phyloP scores from a whole-genome alignment of 2,113 vertebrate species.

The Condylura cristata region DNA sequence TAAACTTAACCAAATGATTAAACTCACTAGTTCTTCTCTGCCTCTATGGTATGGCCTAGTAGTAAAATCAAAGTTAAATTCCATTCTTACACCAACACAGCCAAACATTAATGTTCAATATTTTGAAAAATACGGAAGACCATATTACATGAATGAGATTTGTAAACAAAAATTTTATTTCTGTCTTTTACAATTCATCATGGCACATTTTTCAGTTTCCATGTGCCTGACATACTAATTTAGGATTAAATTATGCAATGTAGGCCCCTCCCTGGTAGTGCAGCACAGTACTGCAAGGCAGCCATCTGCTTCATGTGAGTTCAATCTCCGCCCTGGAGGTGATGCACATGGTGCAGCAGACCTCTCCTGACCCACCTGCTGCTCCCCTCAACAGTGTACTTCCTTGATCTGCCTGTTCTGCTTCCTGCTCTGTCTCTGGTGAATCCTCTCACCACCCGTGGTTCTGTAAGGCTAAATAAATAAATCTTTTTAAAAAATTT shows the following conservation, averaged over 20 bases:
- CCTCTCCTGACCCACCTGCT: no score
- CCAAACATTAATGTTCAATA: not conserved
- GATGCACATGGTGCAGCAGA: no score
- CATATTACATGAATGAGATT: not conserved
- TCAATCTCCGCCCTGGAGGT: no score
- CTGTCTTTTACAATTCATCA: not conserved
- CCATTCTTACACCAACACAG: constrained; percentile 4
- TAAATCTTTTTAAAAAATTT: no score
- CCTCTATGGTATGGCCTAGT: not conserved
- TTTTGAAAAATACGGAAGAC: not conserved
- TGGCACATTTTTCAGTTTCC: not conserved
- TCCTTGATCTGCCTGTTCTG: no score
- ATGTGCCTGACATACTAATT: not conserved
- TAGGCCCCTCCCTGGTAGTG: no score
- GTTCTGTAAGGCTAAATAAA: no score
- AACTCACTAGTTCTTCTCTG: not conserved
- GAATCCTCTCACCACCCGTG: no score
- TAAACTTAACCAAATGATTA: not conserved
- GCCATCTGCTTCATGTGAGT: no score
- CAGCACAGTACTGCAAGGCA: no score
- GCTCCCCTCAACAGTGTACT: no score
- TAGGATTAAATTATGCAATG: not conserved
- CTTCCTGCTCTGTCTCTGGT: no score
- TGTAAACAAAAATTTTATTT: constrained; percentile 4
- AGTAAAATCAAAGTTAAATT: constrained; percentile 2